Evolutionary conservation across 1,140 invertebrate genomes (phyloP).

Genomic region (Chelonus insularis): DNA sequence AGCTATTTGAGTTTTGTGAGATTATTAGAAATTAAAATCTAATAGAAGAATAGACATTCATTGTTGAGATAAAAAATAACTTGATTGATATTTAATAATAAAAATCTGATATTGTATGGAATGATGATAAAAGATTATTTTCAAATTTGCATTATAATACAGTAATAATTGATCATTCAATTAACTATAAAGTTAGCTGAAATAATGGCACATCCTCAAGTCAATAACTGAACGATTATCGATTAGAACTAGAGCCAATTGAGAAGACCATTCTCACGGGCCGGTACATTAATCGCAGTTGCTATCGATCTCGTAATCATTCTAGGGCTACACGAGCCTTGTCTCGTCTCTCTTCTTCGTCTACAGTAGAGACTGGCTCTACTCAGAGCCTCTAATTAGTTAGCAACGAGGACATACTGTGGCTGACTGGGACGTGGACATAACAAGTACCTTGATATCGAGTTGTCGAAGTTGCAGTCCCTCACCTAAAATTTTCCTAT

Average conservation of each 20-base stretch:
- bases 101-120: no score
- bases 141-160: no score
- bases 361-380: not conserved
- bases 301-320: conserved; percentile 26
- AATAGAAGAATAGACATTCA: no score
- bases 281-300: conserved; percentile 23
- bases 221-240: not conserved
- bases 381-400: conserved; percentile 29
- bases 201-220: no score
- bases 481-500: conserved; percentile 33
- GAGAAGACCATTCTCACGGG: conserved; percentile 9
- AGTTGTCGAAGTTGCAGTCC: conserved; percentile 30
- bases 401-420: conserved; percentile 27
- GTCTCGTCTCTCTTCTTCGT: not conserved
- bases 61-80: no score
- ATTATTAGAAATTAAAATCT: no score
- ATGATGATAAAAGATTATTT: no score
- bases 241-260: not conserved
- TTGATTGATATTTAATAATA: no score
- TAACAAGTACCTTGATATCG: conserved; percentile 30
- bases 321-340: conserved; percentile 18
- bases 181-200: no score
- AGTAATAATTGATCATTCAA: no score
- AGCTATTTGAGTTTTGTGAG: no score
- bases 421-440: conserved; percentile 8